phyloP scores from a whole-genome alignment of 2,113 vertebrate species.

The Zeus faber region DNA sequence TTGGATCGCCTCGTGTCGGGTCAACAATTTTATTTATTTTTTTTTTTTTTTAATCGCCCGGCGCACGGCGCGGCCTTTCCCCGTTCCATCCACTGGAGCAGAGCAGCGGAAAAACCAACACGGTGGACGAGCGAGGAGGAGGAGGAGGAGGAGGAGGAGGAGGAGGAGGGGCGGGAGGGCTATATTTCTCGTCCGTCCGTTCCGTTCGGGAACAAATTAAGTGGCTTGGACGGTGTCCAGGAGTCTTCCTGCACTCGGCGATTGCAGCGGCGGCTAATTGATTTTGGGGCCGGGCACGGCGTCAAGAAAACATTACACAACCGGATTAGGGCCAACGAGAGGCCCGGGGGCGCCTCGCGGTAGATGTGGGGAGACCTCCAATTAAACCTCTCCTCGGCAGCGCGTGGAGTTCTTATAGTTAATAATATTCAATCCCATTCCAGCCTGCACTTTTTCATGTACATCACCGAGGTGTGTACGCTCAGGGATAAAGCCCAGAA shows the following conservation, averaged over 20 bases:
- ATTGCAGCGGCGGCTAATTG: slow-evolving; percentile 61
- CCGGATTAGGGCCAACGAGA: slow-evolving; percentile 44
- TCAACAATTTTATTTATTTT: no score
- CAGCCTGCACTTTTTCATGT: background rate
- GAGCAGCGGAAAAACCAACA: no score
- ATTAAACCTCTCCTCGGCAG: slow-evolving; percentile 40
- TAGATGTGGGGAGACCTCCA: slow-evolving; percentile 38
- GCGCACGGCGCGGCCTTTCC: no score
- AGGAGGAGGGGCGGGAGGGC: slow-evolving; percentile 4
- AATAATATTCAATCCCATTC: slow-evolving; percentile 21
- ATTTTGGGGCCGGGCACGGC: slow-evolving; percentile 60
- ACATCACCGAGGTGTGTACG: background rate
- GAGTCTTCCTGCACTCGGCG: slow-evolving; percentile 45
- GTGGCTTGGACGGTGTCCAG: slow-evolving; percentile 47
- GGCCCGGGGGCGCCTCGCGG: slow-evolving; percentile 23
- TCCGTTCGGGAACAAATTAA: slow-evolving; percentile 46
- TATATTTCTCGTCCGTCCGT: slow-evolving; percentile 34
- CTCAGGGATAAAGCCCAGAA: background rate
- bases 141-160: slow-evolving; percentile 1
- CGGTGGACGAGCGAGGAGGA: background rate
- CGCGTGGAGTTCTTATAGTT: slow-evolving; percentile 28
- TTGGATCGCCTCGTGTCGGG: no score
- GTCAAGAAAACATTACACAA: slow-evolving; percentile 57
- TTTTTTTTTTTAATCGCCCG: no score
- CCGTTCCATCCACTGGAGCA: no score